These are phyloP conservation scores for Typhlichthys eigenmanni DNA, from an alignment of 2,797 vertebrate genomes.

Conservation along the genomic window DNA sequence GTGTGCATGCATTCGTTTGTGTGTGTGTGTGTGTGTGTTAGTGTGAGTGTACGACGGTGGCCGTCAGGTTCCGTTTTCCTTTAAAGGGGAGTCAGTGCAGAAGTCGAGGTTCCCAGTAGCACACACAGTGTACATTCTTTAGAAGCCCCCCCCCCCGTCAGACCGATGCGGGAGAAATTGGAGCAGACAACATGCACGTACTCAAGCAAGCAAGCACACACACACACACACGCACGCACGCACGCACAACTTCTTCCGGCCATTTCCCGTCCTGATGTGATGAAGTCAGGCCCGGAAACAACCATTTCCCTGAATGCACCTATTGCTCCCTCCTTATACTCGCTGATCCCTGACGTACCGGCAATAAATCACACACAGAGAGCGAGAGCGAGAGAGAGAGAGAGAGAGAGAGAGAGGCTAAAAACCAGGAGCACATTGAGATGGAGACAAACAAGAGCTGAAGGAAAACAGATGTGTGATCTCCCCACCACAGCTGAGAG, in stretches of 20 bases:
- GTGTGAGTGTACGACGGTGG: neutral
- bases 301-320: conserved; percentile 74
- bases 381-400: conserved; percentile 26
- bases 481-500: conserved; percentile 24
- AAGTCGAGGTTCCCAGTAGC: conserved; percentile 25
- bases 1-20: neutral
- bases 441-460: conserved; percentile 40
- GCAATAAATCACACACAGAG: conserved; percentile 67
- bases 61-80: conserved; percentile 17
- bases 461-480: conserved; percentile 58
- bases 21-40: conserved; percentile 1
- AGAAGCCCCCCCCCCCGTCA: conserved; percentile 16
- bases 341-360: conserved; percentile 72
- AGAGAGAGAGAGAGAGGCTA: conserved; percentile 28
- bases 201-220: neutral
- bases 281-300: conserved; percentile 74
- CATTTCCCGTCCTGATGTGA: conserved; percentile 69
- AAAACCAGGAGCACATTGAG: conserved; percentile 38
- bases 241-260: conserved; percentile 38
- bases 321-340: conserved; percentile 66
- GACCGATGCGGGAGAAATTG: conserved; percentile 31
- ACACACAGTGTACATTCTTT: conserved; percentile 25
- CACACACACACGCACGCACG: neutral
- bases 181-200: neutral
- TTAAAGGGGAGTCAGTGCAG: conserved; percentile 38